Evolutionary conservation across 2,797 vertebrate genomes (phyloP).

Genomic region (Sylvilagus floridanus): DNA sequence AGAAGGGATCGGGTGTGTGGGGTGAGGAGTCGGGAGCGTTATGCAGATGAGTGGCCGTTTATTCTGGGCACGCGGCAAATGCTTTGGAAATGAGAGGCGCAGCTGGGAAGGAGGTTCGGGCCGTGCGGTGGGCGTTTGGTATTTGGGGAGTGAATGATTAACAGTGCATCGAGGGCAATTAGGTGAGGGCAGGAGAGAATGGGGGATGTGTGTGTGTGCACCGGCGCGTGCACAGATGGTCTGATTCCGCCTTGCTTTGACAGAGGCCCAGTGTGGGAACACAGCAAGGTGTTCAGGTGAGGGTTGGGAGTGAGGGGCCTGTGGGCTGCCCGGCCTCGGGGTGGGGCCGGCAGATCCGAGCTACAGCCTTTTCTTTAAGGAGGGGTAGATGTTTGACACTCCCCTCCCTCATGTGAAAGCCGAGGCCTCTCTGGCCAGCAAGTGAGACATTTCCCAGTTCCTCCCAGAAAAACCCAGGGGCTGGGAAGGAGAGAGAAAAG

Average conservation of each 20-base stretch:
- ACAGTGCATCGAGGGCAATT: slow-evolving; percentile 3
- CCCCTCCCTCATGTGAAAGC: slow-evolving; percentile 49
- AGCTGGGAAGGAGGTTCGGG: slow-evolving; percentile 64
- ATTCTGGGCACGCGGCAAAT: slow-evolving; percentile 63
- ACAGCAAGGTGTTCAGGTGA: neutral
- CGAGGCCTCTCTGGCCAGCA: slow-evolving; percentile 33
- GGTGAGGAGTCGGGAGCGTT: slow-evolving; percentile 31
- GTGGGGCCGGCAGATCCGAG: slow-evolving; percentile 7
- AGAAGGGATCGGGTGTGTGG: slow-evolving; percentile 57
- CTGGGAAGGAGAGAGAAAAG: neutral
- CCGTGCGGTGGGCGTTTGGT: neutral
- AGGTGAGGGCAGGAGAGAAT: slow-evolving; percentile 47
- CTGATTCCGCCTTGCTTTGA: neutral
- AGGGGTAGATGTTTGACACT: slow-evolving; percentile 64
- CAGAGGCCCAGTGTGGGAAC: neutral
- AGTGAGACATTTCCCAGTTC: neutral
- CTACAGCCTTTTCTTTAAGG: slow-evolving; percentile 43
- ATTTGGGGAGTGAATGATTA: slow-evolving; percentile 56
- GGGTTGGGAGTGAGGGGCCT: neutral
- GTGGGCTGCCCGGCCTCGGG: neutral
- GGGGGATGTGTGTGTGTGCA: neutral
- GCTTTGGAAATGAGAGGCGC: neutral
- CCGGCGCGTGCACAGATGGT: neutral
- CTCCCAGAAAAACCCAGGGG: neutral
- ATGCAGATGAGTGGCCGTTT: slow-evolving; percentile 67